Base-by-base conservation (phyloP, 1,140 invertebrate genomes). In the Psix sp. region DNA sequence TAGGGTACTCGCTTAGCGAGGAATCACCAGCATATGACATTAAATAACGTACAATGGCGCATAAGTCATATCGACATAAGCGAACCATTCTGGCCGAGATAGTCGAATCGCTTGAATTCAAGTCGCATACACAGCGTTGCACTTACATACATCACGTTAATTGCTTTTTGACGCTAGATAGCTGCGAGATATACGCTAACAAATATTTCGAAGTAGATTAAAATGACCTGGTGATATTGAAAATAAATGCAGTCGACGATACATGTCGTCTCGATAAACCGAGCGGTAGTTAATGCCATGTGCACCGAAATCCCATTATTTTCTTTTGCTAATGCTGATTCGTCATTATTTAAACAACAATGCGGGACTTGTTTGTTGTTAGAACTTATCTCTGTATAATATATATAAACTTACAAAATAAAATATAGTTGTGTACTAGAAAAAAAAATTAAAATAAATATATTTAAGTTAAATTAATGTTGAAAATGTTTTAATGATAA, bases 101-200 rank as follows among this genome's bases (percentile, higher is more conserved):
- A 59, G 68, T 49, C 11, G 42, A 59, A 35, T 16, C 38, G 51
- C 18, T 56, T 18, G 43, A 40, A 48, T 60, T 36, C 56, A 52
- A 72, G 57, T 63, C 59, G 57, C 52, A 51, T 63, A 63, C 51
- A 54, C 60, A 45, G 43, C 49, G 38, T 57, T 71, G 57, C 72
- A 38, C 59, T 71, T 72, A 68, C 59, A 80, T 77, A 77, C 57
- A 73, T 78, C 79, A 76, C 56, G 65, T 68, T 82, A 82, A 80
- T 81, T 76, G 78, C 66, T 70, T 74, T 68, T 74, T 40, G 62
- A 24, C 38, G 48, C 38, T 49, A 48, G 72, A 81, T 79, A 71
- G 56, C 71, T 65, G 46, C 29, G 13, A 57, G 57, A 65, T 68
- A 73, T 35, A 36, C 52, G 31, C 36, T 60, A 74, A 72, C 76